Percentiles rank a stretch among this genome's conserved stretches.
Conservation (phyloP, 2,113 vertebrate species). For the Hemiscyllium ocellatum region DNA sequence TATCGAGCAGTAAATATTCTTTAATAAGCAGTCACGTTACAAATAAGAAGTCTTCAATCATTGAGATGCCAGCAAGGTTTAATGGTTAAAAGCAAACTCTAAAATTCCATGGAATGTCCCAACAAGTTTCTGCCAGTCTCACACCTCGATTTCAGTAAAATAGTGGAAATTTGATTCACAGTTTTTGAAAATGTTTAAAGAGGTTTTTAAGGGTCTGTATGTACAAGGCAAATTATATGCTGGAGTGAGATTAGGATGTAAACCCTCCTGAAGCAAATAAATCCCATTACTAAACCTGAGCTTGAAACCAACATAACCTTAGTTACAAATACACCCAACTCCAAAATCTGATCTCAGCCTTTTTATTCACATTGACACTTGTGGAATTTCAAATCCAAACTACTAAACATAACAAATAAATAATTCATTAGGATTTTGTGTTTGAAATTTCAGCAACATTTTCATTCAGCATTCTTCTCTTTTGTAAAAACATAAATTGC, state of each 20-base stretch:
- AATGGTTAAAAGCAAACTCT: neutral
- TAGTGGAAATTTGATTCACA: neutral
- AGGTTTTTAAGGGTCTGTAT: neutral
- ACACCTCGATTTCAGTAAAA: neutral
- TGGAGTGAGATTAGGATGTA: neutral
- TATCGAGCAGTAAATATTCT: conserved; percentile 19
- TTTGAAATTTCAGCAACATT: neutral
- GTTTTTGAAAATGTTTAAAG: neutral
- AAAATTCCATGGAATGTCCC: neutral
- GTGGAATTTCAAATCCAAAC: neutral
- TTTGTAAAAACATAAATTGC: too few species aligned
- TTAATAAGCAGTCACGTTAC: neutral
- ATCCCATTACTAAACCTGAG: neutral
- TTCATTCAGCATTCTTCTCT: neutral
- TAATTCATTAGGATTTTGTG: neutral
- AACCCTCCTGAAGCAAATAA: neutral
- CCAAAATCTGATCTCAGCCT: neutral
- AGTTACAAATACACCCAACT: neutral
- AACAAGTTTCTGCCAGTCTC: neutral
- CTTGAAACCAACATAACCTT: neutral
- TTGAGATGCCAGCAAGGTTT: neutral
- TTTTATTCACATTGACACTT: neutral
- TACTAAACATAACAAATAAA: neutral
- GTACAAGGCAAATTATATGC: neutral
- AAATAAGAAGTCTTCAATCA: neutral